Percentiles rank a stretch among this genome's conserved stretches.
phyloP scores from a whole-genome alignment of 2,113 vertebrate genomes.

The Sinocyclocheilus grahami region DNA sequence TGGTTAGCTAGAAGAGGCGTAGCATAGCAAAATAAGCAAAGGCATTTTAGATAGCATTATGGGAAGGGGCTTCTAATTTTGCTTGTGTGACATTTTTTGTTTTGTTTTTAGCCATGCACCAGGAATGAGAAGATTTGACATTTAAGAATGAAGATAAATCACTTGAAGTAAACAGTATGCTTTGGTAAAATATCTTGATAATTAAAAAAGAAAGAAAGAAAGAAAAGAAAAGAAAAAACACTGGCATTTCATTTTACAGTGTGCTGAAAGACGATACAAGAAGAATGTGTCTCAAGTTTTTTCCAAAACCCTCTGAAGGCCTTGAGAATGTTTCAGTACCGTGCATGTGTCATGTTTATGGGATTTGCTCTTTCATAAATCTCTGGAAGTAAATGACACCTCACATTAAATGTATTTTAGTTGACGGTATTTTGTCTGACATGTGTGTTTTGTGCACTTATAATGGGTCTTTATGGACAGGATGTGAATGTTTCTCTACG shows the following conservation, averaged over 20 bases:
- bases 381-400: constrained; percentile 32
- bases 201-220: not conserved
- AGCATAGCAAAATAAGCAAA: not conserved
- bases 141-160: constrained; percentile 22
- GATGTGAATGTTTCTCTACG: not conserved
- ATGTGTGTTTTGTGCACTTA: constrained; percentile 7
- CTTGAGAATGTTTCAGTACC: constrained; percentile 40
- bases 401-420: constrained; percentile 58
- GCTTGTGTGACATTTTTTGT: constrained; percentile 10
- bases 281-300: constrained; percentile 39
- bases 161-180: constrained; percentile 21
- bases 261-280: constrained; percentile 52
- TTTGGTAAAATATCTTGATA: constrained; percentile 39
- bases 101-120: constrained; percentile 23
- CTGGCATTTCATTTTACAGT: constrained; percentile 12
- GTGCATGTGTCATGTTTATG: constrained; percentile 30
- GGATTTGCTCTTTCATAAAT: constrained; percentile 36
- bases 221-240: too few relatives aligned
- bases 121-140: constrained; percentile 61
- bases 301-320: constrained; percentile 33
- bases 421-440: constrained; percentile 2
- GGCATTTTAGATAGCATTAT: constrained; percentile 2
- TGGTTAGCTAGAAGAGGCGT: constrained; percentile 34
- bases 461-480: not conserved
- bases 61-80: constrained; percentile 29